Conservation (phyloP, 2,888 invertebrate species). For the Acleris emargana region DNA sequence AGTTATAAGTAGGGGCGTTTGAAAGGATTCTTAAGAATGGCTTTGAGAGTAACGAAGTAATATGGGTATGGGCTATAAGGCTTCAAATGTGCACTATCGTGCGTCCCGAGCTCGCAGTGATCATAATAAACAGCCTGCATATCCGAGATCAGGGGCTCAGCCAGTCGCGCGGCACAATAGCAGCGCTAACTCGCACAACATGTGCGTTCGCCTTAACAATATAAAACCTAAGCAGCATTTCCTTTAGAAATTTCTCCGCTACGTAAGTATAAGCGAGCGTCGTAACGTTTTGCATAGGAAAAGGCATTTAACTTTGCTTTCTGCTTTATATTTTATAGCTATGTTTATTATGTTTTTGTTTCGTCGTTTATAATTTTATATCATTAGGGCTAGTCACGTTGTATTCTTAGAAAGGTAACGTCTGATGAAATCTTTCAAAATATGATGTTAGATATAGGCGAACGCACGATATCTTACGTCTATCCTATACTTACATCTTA, state of each 20-base stretch:
- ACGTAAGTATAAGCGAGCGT: background rate
- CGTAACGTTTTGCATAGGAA: background rate
- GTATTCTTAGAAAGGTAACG: too few species aligned
- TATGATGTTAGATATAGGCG: too few species aligned
- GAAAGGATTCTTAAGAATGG: constrained; percentile 1
- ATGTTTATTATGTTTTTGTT: too few species aligned
- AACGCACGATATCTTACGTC: too few species aligned
- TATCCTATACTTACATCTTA: too few species aligned
- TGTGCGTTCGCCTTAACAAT: constrained; percentile 29
- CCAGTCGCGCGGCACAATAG: constrained; percentile 30
- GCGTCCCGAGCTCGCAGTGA: constrained; percentile 35
- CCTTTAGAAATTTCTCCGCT: background rate
- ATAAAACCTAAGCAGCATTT: constrained; percentile 8
- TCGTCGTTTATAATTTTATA: too few species aligned
- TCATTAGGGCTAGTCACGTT: too few species aligned
- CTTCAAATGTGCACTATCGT: constrained; percentile 29
- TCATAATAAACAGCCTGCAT: constrained; percentile 40
- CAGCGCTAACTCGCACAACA: constrained; percentile 12
- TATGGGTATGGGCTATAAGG: constrained; percentile 15
- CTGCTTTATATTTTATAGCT: too few species aligned
- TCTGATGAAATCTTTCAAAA: too few species aligned
- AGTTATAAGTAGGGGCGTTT: background rate
- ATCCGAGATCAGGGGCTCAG: constrained; percentile 37
- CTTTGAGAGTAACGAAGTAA: constrained; percentile 16
- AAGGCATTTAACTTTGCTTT: background rate